A percentile compares a stretch with the other conserved stretches of the same genome.
These are phyloP conservation scores for Cricetomys ansorgei DNA, from an alignment of 2,113 vertebrate genomes.

Conservation along the genomic window DNA sequence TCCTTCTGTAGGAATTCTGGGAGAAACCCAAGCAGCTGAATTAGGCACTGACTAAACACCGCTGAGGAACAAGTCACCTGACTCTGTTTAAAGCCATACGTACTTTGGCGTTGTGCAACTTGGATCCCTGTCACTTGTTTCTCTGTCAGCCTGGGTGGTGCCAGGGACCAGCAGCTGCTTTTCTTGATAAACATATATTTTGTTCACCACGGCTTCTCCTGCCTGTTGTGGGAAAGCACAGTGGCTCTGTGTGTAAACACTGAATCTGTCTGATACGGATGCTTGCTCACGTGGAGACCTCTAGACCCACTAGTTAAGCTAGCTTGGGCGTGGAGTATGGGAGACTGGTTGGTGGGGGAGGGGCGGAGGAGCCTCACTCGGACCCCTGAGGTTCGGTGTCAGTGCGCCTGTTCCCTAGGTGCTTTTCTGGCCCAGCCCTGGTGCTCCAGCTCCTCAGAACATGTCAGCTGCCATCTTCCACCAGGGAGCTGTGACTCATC, in stretches of 20 bases:
- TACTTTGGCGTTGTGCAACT: background rate
- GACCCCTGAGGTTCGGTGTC: background rate
- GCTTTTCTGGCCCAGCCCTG: background rate
- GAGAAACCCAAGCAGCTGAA: background rate
- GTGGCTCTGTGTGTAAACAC: background rate
- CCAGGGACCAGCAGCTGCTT: background rate
- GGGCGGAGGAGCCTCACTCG: fast-evolving
- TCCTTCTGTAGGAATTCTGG: conserved; percentile 10
- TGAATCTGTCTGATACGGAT: background rate
- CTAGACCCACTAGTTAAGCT: background rate
- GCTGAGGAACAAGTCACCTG: background rate
- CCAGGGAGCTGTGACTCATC: background rate
- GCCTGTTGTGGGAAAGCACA: background rate
- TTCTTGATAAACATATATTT: background rate
- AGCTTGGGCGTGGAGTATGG: no score
- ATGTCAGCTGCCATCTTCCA: background rate
- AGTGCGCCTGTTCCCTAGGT: background rate
- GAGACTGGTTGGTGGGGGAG: background rate
- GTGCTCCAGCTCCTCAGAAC: background rate
- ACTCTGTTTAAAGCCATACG: background rate
- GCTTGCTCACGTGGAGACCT: background rate
- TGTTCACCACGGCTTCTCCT: background rate
- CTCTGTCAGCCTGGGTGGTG: background rate
- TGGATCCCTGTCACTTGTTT: background rate
- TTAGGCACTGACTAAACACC: conserved; percentile 28